Percentiles rank a stretch among this genome's conserved stretches.
Evolutionary conservation across 2,888 invertebrate genomes (phyloP).

Genomic region (Artemia sp.): DNA sequence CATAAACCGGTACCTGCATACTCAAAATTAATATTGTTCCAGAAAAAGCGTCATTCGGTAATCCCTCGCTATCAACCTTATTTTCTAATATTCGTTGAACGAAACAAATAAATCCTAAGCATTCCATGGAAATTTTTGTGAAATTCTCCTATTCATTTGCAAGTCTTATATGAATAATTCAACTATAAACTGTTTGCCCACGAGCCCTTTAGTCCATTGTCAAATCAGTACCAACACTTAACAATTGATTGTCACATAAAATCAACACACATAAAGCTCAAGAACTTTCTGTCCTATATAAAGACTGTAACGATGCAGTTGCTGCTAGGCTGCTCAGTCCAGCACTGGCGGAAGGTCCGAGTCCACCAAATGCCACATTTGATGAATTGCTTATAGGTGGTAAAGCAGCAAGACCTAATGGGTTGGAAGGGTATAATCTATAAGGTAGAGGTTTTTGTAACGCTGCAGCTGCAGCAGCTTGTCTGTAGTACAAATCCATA

Average conservation of each 20-base stretch:
- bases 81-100: too few species aligned
- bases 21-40: too few species aligned
- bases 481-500: conserved; percentile 62
- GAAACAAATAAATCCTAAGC: too few species aligned
- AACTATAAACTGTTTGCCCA: too few species aligned
- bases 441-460: conserved; percentile 77
- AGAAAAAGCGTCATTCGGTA: too few species aligned
- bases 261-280: neutral
- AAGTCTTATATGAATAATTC: too few species aligned
- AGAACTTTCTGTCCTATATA: conserved; percentile 25
- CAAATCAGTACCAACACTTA: too few species aligned
- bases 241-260: neutral
- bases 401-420: conserved; percentile 37
- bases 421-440: conserved; percentile 32
- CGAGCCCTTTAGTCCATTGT: too few species aligned
- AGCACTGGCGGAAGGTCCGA: conserved; percentile 22
- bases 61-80: too few species aligned
- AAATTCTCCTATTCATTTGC: too few species aligned
- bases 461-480: conserved; percentile 56
- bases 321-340: conserved; percentile 26
- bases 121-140: too few species aligned
- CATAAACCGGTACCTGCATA: too few species aligned
- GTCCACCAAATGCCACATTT: conserved; percentile 17
- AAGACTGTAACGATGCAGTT: conserved; percentile 26
- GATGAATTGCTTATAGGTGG: conserved; percentile 20